phyloP scores from a whole-genome alignment of 2,113 vertebrate species.

The Eubucco bourcierii region DNA sequence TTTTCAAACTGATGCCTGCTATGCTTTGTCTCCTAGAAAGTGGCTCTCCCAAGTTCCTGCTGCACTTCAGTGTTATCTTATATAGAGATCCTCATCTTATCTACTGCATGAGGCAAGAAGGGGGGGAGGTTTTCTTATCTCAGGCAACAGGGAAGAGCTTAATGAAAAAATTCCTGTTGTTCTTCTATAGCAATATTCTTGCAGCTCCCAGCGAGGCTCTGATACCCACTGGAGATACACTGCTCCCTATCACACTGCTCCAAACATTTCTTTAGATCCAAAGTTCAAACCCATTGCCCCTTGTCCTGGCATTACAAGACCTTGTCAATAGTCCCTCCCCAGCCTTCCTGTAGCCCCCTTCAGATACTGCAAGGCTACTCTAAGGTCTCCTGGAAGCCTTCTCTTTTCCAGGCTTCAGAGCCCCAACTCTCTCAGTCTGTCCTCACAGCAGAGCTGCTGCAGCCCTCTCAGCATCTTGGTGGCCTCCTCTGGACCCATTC shows the following conservation, averaged over 20 bases:
- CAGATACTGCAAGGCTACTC: no score
- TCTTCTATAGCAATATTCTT: not conserved
- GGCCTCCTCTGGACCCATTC: no score
- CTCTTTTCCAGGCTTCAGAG: no score
- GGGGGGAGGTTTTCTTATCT: conserved; percentile 20
- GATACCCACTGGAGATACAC: not conserved
- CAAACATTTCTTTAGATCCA: not conserved
- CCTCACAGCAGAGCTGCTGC: no score
- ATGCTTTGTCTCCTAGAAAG: not conserved
- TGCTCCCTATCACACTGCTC: not conserved
- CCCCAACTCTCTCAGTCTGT: no score
- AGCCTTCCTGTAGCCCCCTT: no score
- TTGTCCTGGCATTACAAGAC: no score
- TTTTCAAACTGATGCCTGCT: not conserved
- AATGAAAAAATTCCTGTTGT: conserved; percentile 16
- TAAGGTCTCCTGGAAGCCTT: no score
- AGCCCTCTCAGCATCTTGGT: no score
- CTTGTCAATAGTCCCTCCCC: no score
- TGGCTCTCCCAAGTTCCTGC: not conserved
- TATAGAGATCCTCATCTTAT: conserved; percentile 32
- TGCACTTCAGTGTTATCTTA: conserved; percentile 10
- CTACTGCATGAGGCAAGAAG: not conserved
- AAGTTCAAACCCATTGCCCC: no score
- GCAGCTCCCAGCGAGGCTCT: not conserved
- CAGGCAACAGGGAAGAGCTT: not conserved